A percentile compares a stretch with the other conserved stretches of the same genome.
These are phyloP conservation scores for Trilocha varians DNA, from an alignment of 2,888 invertebrate species.

Conservation along the genomic window DNA sequence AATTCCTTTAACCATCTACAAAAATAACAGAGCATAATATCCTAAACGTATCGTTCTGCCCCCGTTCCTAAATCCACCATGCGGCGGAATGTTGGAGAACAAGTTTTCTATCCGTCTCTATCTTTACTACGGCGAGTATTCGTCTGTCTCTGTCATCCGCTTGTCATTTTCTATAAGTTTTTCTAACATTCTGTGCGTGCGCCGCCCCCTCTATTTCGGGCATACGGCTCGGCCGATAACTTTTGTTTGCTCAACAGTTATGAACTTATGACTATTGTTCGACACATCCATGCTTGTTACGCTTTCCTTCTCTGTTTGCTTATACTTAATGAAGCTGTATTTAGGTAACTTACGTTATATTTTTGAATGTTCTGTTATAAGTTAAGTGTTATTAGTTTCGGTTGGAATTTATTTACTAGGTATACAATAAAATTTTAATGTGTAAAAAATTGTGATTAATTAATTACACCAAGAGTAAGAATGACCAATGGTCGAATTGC, in stretches of 20 bases:
- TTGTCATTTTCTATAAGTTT: constrained; percentile 74
- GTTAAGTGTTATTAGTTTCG: too few species aligned
- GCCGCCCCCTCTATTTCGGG: constrained; percentile 60
- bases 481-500: not conserved
- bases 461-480: not conserved
- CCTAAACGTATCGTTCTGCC: constrained; percentile 68
- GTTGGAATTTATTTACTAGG: too few species aligned
- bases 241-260: constrained; percentile 66
- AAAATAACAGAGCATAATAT: constrained; percentile 68
- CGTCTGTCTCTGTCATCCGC: constrained; percentile 59
- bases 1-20: constrained; percentile 45
- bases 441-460: not conserved
- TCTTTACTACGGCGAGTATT: constrained; percentile 50
- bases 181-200: constrained; percentile 67
- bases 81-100: constrained; percentile 70
- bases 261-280: constrained; percentile 48
- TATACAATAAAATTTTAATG: too few species aligned
- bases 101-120: constrained; percentile 64
- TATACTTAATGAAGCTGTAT: constrained; percentile 55
- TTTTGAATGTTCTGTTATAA: not conserved
- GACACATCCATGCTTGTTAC: constrained; percentile 63
- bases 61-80: constrained; percentile 72
- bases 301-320: constrained; percentile 56
- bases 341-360: constrained; percentile 30
- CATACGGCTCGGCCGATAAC: constrained; percentile 58